Base-by-base conservation (phyloP, 2,113 vertebrate genomes). In the Reinhardtius hippoglossoides region DNA sequence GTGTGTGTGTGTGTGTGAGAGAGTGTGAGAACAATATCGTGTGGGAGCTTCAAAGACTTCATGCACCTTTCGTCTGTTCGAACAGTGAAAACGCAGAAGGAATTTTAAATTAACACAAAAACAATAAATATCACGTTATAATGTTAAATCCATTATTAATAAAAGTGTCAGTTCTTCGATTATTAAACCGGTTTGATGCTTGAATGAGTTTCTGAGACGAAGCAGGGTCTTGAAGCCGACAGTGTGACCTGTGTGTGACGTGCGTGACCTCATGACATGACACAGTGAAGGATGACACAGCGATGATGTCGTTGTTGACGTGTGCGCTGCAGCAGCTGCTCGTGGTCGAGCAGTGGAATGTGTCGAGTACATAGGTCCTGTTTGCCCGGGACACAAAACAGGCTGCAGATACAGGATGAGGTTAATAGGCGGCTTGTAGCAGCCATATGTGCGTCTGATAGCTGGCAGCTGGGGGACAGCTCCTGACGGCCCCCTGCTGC, bases 351-450 rank as follows among this genome's bases (percentile, higher is more conserved):
- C 78, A 48, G 57, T 65, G 57, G 52, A n/a, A 63, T 27, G 2
- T 20, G n/a, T 50, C 64, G 54, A 40, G 54, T 59, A 46, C 31
- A 40, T n/a, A 27, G 16, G 60, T 64, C 58, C 18, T 52, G 13
- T 37, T 69, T 15, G 3, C 23, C 10, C 16, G 23, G 20, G n/a
- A 14, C 10, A 46, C 2, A 27, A 57, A 54, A 57, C 62, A n/a
- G 31, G 37, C 56, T 35, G 23, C 50, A 37, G 63, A 15, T 52
- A 70, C 76, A 71, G 52, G 50, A 68, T 63, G 16, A 46, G 78
- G 85, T 80, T 74, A 86, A 78, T n/a, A 1, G 52, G 70, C 78
- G 40, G 80, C 78, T 73, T 82, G 76, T 80, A 60, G 79, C 65
- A 50, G 74, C 77, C 77, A 72, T 77, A 72, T 79, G 79, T 67